Conservation (phyloP, 1,140 invertebrate genomes). For the Diorhabda carinulata region DNA sequence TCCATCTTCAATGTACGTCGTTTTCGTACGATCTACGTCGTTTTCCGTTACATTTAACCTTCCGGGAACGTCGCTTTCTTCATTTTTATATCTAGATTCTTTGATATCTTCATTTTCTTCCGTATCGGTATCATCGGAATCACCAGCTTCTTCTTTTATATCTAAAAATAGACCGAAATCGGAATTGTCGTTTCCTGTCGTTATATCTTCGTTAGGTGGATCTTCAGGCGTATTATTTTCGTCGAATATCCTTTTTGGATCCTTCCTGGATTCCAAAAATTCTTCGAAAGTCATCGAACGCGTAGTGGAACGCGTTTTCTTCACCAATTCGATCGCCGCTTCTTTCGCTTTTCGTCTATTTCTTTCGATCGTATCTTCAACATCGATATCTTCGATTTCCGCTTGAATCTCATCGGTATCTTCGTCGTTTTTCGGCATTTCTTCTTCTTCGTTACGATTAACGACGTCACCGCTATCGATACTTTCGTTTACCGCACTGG, state of each 20-base stretch:
- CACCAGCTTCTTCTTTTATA: neutral
- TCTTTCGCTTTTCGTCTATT: neutral
- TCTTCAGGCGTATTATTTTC: conserved; percentile 1
- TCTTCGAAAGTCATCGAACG: conserved; percentile 10
- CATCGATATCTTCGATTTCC: neutral
- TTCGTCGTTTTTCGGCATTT: neutral
- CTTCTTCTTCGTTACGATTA: neutral
- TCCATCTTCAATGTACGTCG: too few relatives aligned
- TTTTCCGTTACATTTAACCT: neutral
- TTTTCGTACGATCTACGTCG: too few relatives aligned
- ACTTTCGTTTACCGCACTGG: neutral
- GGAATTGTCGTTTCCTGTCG: neutral
- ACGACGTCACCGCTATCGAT: neutral
- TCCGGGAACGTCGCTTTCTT: neutral
- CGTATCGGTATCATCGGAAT: neutral
- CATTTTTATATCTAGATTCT: conserved; percentile 2
- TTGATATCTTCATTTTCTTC: conserved; percentile 7
- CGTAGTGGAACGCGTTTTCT: neutral
- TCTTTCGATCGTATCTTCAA: neutral
- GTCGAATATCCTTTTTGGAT: neutral
- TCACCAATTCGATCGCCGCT: conserved; percentile 5
- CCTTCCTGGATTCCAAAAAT: conserved; percentile 7
- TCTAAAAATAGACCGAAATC: neutral
- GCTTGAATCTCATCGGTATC: neutral
- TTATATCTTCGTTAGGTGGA: neutral